Base-by-base conservation (phyloP, 2,113 vertebrate genomes). In the Phyllopteryx taeniolatus region DNA sequence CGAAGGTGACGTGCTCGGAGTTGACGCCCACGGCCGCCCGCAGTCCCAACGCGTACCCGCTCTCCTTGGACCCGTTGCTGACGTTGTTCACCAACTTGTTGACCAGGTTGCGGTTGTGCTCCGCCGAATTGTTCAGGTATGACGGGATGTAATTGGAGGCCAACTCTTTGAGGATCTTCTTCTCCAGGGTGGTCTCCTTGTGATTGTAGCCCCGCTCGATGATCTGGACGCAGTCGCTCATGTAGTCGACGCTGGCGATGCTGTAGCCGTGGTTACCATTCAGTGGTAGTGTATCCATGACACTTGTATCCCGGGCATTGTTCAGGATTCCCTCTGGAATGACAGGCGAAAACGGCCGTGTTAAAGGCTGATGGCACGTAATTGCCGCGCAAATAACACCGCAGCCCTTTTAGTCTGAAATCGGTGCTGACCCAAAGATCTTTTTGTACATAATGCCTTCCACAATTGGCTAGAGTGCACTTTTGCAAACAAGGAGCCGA, bases 211-310 rank as follows among this genome's bases (percentile, higher is more conserved):
- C 95, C 47, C 95, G 94, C 91, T 98, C 98, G 77, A 99, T 95
- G 81, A 98, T 98, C 93, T 98, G 96, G 92, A 98, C 98, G 75
- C 98, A 98, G 93, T 99, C 98, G 88, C 96, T 97, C 94, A 99
- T 94, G 93, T 98, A 99, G 86, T 98, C 96, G 12, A 95, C 93
- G 67, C 95, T 93, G 92, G 96, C 96, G 72, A 99, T 93, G 92
- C 95, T 97, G 94, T 98, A 99, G 91, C 95, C 95, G 80, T 98
- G 97, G 96, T 96, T 99, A 99, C 98, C 98, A 99, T 99, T 99
- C 96, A 99, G 98, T 97, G 96, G 98, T 99, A 99, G 98, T 98
- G 98, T 99, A 99, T 99, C 98, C 98, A 98, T 99, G 95, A 97
- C 96, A 99, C 96, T 99, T 98, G 97, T 96, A 97, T 99, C 98